Evolutionary conservation across 2,797 vertebrate genomes (phyloP), one percentile per base, ranked within the genome.

Genomic region (Toxotes lorentzi): DNA sequence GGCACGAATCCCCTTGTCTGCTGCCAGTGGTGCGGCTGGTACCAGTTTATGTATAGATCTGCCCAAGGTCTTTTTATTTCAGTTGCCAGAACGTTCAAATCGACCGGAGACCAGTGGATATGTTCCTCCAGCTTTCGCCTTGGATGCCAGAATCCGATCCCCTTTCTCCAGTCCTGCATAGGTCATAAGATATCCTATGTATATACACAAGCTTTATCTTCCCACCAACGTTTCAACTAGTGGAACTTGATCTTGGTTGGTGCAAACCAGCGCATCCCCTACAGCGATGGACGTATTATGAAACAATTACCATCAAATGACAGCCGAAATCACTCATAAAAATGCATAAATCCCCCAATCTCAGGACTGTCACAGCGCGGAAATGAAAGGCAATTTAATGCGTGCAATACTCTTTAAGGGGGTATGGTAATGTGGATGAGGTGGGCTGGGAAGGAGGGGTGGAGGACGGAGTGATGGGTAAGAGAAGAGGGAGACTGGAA

Each of bases 201-300:
- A 41, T 41, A 34, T 34, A 12, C 68, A 53, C 62, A 30, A 59
- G 73, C 80, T 80, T 67, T 62, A 79, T 82, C 83, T 84, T 73
- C 79, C 84, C 84, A 81, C 88, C 83, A 64, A 56, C 85, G 86
- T 82, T 86, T 93, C 91, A 94, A 94, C 93, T 94, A 91, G 92
- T 94, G 92, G 88, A 93, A 94, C 90, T 94, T 94, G 87, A 87
- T 88, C 69, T 92, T 27, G 86, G 81, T 87, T 90, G 87, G 86
- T 70, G 90, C 82, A 92, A 85, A 88, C 58, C 40, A 43, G 79
- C 73, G 83, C 77, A 75, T 81, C 84, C 84, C 90, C 84, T 58
- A 68, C 88, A 86, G 87, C 85, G 56, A 61, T 23, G 78, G 62
- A 78, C 74, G 67, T 59, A 84, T 89, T 86, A 77, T 85, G 83